These are phyloP conservation scores for Drosophila rellima DNA, from an alignment of 2,888 invertebrate genomes.

Conservation along the genomic window DNA sequence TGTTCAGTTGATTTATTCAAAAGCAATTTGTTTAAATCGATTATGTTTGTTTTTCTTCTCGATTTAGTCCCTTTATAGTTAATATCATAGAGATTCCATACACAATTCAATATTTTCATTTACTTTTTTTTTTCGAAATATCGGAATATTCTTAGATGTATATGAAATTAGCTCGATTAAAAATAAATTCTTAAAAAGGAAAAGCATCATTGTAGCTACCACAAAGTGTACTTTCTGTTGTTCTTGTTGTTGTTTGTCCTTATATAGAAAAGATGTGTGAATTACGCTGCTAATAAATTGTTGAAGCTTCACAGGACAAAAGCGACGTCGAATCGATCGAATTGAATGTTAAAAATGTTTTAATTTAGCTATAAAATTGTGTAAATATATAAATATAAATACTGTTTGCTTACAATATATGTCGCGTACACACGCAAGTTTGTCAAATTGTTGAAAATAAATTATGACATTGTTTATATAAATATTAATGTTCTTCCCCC, in stretches of 20 bases:
- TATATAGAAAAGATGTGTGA: conserved; percentile 36
- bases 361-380: conserved; percentile 80
- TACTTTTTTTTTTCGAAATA: conserved; percentile 28
- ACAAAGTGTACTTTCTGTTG: conserved; percentile 55
- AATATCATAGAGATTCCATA: conserved; percentile 63
- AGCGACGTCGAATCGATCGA: conserved; percentile 51
- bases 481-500: conserved; percentile 30
- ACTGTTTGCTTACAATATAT: conserved; percentile 75
- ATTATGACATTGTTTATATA: conserved; percentile 59
- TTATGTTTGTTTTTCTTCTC: conserved; percentile 44
- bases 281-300: conserved; percentile 47
- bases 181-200: conserved; percentile 70
- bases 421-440: conserved; percentile 57
- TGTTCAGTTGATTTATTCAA: conserved; percentile 72
- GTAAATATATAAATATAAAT: conserved; percentile 80
- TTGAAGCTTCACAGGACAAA: conserved; percentile 62
- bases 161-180: conserved; percentile 56
- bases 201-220: conserved; percentile 77
- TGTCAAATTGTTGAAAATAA: conserved; percentile 62
- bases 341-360: conserved; percentile 62
- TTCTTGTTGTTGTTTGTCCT: conserved; percentile 40
- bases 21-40: conserved; percentile 63
- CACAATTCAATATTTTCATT: conserved; percentile 43
- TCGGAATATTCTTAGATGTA: conserved; percentile 41
- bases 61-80: conserved; percentile 65